Percentiles rank a stretch among this genome's conserved stretches.
phyloP scores from a whole-genome alignment of 2,113 vertebrate species.

The Amblyopsis rosae region DNA sequence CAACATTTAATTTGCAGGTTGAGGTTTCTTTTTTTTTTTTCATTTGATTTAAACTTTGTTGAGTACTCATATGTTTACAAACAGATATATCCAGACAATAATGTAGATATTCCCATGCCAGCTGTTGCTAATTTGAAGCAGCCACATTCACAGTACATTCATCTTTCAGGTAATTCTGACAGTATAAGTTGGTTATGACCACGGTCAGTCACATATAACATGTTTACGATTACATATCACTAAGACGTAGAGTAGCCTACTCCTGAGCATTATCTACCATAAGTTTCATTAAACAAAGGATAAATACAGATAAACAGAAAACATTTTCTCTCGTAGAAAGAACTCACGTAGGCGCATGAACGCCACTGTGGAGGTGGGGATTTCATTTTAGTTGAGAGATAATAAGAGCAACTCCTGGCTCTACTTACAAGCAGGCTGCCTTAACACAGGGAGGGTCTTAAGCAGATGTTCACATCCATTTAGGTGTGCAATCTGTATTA shows the following conservation, averaged over 20 bases:
- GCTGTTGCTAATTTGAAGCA: neutral
- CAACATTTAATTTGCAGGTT: slow-evolving; percentile 58
- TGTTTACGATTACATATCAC: slow-evolving; percentile 1
- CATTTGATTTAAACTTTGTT: slow-evolving; percentile 31
- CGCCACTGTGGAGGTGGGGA: slow-evolving; percentile 19
- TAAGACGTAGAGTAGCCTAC: slow-evolving; percentile 1
- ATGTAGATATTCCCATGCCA: neutral
- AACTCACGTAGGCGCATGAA: slow-evolving; percentile 21
- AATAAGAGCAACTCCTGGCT: slow-evolving; percentile 40
- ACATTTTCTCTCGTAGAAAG: slow-evolving; percentile 26
- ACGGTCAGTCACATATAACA: neutral
- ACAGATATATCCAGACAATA: slow-evolving; percentile 25
- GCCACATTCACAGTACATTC: neutral
- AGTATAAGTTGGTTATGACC: neutral
- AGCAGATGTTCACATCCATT: slow-evolving; percentile 61
- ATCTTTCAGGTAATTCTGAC: neutral
- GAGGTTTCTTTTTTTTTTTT: slow-evolving; percentile 26
- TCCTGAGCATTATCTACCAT: slow-evolving; percentile 4
- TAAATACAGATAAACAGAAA: slow-evolving; percentile 36
- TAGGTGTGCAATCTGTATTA: slow-evolving; percentile 63
- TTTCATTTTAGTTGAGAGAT: slow-evolving; percentile 51
- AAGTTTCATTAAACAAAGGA: slow-evolving; percentile 31
- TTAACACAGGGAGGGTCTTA: slow-evolving; percentile 46
- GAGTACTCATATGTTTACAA: neutral
- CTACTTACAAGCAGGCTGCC: slow-evolving; percentile 38